phyloP scores from a whole-genome alignment of 1,140 invertebrate genomes.

The Goniozus legneri region DNA sequence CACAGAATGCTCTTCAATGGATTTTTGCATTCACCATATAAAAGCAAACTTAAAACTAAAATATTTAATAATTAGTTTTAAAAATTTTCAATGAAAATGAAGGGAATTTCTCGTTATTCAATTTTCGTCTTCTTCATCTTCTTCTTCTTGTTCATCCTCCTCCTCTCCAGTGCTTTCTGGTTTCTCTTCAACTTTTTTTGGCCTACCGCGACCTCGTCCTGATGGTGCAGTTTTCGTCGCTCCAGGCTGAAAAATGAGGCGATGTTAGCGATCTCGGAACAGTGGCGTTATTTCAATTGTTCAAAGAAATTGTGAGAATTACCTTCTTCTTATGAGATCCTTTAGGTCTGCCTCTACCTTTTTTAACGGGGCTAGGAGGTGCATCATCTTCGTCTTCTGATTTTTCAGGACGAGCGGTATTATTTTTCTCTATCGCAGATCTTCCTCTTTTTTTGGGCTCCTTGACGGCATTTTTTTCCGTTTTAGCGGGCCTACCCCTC shows the following conservation, averaged over 20 bases:
- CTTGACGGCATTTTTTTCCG: slow-evolving; percentile 44
- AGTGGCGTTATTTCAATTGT: too few relatives aligned
- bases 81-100: slow-evolving; percentile 23
- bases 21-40: slow-evolving; percentile 11
- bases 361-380: slow-evolving; percentile 50
- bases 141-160: slow-evolving; percentile 52
- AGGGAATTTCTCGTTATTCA: slow-evolving; percentile 27
- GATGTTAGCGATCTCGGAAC: too few relatives aligned
- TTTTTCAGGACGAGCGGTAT: slow-evolving; percentile 37
- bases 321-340: slow-evolving; percentile 54
- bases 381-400: slow-evolving; percentile 51
- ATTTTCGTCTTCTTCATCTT: slow-evolving; percentile 52
- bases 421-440: slow-evolving; percentile 45
- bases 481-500: slow-evolving; percentile 48
- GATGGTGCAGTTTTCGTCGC: slow-evolving; percentile 36
- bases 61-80: slow-evolving; percentile 15
- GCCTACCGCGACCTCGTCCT: slow-evolving; percentile 50
- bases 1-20: neutral
- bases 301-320: slow-evolving; percentile 2
- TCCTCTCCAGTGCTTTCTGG: slow-evolving; percentile 53
- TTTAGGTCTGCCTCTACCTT: slow-evolving; percentile 53
- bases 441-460: slow-evolving; percentile 52
- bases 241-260: slow-evolving; percentile 29
- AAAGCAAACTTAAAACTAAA: slow-evolving; percentile 17
- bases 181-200: slow-evolving; percentile 53